Evolutionary conservation across 2,797 vertebrate species (phyloP).

Genomic region (Phoxinus dragarum): DNA sequence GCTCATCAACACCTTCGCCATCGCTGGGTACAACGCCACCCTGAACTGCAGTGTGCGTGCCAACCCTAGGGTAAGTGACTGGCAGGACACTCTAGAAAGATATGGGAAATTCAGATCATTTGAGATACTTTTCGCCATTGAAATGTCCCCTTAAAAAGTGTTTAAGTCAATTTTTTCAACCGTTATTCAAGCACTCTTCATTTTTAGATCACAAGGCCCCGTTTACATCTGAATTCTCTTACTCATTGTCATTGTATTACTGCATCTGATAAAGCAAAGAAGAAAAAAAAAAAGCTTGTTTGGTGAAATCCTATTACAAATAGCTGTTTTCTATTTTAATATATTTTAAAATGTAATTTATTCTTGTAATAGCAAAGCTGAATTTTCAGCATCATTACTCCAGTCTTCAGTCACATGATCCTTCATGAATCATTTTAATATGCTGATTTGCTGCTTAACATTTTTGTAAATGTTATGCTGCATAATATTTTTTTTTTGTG

Average conservation of each 20-base stretch:
- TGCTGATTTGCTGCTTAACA: not conserved
- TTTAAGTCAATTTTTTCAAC: not conserved
- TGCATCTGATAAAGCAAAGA: not conserved
- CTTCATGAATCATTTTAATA: not conserved
- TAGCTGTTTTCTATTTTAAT: not conserved
- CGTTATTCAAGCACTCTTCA: not conserved
- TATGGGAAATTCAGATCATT: not conserved
- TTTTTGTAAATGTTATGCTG: not conserved
- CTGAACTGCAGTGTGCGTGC: constrained; percentile 96
- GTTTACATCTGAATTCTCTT: not conserved
- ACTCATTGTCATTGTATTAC: not conserved
- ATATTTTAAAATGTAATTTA: not conserved
- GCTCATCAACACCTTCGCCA: constrained; percentile 89
- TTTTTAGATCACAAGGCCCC: not conserved
- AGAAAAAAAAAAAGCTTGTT: not conserved
- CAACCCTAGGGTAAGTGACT: constrained; percentile 89
- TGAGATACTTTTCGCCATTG: not conserved
- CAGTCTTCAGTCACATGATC: not conserved
- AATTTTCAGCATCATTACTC: not conserved
- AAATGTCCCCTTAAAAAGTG: not conserved
- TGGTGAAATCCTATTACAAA: not conserved
- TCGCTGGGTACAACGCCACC: constrained; percentile 94
- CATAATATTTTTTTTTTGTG: not conserved
- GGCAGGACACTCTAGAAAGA: not conserved
- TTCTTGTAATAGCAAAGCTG: not conserved